These are phyloP conservation scores for Pseudomyrmex dendroicus DNA, from an alignment of 1,140 invertebrate species.

Conservation along the genomic window DNA sequence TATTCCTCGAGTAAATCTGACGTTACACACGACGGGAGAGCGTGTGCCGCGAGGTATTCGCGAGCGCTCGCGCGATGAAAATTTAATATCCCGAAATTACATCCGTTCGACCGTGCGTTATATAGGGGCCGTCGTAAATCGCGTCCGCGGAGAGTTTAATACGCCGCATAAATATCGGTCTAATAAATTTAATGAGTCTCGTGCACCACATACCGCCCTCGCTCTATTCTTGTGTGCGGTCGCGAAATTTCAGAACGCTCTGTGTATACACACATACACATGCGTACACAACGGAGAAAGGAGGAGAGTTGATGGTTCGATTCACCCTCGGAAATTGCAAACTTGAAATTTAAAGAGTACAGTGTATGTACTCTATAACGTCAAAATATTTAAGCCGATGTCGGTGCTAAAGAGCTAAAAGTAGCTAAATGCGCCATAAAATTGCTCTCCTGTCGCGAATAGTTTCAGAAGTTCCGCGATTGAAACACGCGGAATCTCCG, in stretches of 20 bases:
- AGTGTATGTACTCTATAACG: neutral
- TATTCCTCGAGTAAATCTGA: slow-evolving; percentile 48
- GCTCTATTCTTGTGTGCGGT: neutral
- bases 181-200: slow-evolving; percentile 59
- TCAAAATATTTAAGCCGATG: neutral
- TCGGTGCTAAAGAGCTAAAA: neutral
- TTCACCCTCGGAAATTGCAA: neutral
- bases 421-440: neutral
- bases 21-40: neutral
- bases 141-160: slow-evolving; percentile 25
- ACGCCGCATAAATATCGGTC: slow-evolving; percentile 53
- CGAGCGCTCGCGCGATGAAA: slow-evolving; percentile 5
- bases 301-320: neutral
- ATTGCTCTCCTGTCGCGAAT: neutral
- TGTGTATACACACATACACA: neutral
- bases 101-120: slow-evolving; percentile 43
- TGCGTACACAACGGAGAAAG: too few species aligned
- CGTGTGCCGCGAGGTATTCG: neutral
- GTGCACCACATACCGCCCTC: neutral
- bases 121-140: slow-evolving; percentile 35
- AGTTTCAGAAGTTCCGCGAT: neutral
- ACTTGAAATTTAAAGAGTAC: too few species aligned
- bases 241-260: neutral
- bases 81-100: slow-evolving; percentile 59
- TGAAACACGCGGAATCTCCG: neutral